Base-by-base conservation (phyloP, 2,113 vertebrate species). In the Arvicanthis niloticus region DNA sequence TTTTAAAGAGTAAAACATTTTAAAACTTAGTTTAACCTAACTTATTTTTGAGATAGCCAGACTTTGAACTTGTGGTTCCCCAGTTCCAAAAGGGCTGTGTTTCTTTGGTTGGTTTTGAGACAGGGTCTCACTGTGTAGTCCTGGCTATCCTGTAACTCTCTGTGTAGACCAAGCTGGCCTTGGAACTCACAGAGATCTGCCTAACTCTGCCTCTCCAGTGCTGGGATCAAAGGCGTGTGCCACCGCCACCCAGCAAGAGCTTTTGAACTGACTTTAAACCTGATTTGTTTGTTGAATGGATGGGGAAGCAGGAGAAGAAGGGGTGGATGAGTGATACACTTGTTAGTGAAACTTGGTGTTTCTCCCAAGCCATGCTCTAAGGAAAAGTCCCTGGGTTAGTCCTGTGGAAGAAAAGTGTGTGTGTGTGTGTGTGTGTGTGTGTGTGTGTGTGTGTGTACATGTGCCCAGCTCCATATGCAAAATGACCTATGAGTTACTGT, bases 1-100 rank as follows among this genome's bases (percentile, higher is more conserved):
- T 84, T 92, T 94, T 89, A 78, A 22, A 60, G 68, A 87, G 68
- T 42, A 91, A 72, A 73, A 73, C 12, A 12, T 29, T 91, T 91
- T 73, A 89, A 48, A 88, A 48, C 75, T 94, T 67, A 67, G 42
- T 48, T 85, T 85, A 45, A 48, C 31, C 1, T n/a, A 81, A 51
- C 13, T 86, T 34, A 86, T 34, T 67, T 67, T 65, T 51, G 60
- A 85, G 60, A 85, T 19, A 70, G 84, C 1, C 65, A 37, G 42
- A 68, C 17, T 48, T 68, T 48, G 42, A 86, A 48, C 42, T 22
- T 22, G 26, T 11, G 8, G 26, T 60, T 29, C 62, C 42, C 19
- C 17, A 48, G 84, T 67, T 81, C 37, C 53, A 81, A 81, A 81
- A n/a, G 51, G 17, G 16, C 21, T 58, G 56, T 58, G 48, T 78